Evolutionary conservation across 2,888 invertebrate genomes (phyloP).

Genomic region (Gerris lacustris): DNA sequence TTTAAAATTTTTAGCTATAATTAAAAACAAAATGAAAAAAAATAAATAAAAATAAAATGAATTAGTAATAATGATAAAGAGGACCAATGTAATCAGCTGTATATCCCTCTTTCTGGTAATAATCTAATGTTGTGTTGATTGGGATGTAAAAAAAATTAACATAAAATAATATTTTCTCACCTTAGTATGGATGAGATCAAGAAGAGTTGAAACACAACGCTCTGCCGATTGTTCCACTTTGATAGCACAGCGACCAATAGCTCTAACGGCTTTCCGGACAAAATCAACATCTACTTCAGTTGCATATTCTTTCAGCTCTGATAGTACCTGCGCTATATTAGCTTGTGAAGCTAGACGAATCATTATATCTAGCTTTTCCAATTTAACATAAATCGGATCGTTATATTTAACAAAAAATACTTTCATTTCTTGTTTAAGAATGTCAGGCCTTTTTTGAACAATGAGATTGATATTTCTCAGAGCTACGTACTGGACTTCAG

Average conservation of each 20-base stretch:
- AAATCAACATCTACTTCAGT: constrained; percentile 99
- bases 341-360: constrained; percentile 94
- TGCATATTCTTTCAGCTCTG: constrained; percentile 96
- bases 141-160: too few relatives aligned
- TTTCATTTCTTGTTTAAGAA: constrained; percentile 99
- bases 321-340: constrained; percentile 95
- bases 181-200: constrained; percentile 98
- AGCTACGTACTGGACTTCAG: constrained; percentile 97
- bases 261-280: constrained; percentile 95
- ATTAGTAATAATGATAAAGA: too few relatives aligned
- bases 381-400: constrained; percentile 98
- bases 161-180: constrained; percentile 38
- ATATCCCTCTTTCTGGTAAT: too few relatives aligned
- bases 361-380: constrained; percentile 98
- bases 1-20: too few relatives aligned
- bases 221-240: constrained; percentile 97
- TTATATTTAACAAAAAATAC: constrained; percentile 99
- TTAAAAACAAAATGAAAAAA: too few relatives aligned
- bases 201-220: constrained; percentile 89
- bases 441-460: constrained; percentile 96
- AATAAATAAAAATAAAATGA: too few relatives aligned
- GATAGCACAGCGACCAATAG: constrained; percentile 97
- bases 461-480: constrained; percentile 96
- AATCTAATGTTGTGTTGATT: too few relatives aligned
- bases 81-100: too few relatives aligned